Base-by-base conservation (phyloP, 1,140 invertebrate genomes). In the Trypoxylus dichotomus region DNA sequence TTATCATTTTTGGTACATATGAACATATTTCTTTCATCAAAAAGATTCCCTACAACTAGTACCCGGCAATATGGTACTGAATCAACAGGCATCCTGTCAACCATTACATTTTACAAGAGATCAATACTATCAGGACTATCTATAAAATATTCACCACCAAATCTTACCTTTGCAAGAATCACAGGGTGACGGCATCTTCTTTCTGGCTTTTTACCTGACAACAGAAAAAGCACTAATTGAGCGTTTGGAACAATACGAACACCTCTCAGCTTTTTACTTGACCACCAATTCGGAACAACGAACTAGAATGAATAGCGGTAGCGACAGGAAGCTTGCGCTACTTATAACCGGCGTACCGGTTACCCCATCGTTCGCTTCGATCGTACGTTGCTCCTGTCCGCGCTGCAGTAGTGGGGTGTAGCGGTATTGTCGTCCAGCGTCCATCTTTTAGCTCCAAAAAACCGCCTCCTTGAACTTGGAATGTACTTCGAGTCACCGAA, bases 161-260 rank as follows among this genome's bases (percentile, higher is more conserved):
- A 68, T 68, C 74, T 75, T 75, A 75, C 74, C 74, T 43, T 75
- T 75, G 24, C 74, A 75, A 42, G 74, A 75, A 47, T 75, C 74
- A 10, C 74, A 75, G 47, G 74, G 74, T 75, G 74, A 75, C 41
- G 74, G 74, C 74, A 75, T 75, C 21, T 75, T 47, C 3, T 54
- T 54, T 54, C 47, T n/a, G 19, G 1, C 21, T 27, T 63, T 15
- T 19, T 25, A 54, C 11, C 25, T 10, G 27, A 27, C 24, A 13
- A 68, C 10, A 68, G 24, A n/a, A 3, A 29, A 68, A 54, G 3
- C 47, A n/a, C 19, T 54, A 2, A 21, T 32, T 32, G n/a, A n/a
- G n/a, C n/a, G n/a, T n/a, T n/a, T n/a, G n/a, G n/a, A n/a, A n/a
- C n/a, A n/a, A n/a, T n/a, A n/a, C n/a, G n/a, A n/a, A n/a, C n/a